phyloP scores from a whole-genome alignment of 37 sponge, comb jelly and placozoan species.

The Hexactinellida sp. region DNA sequence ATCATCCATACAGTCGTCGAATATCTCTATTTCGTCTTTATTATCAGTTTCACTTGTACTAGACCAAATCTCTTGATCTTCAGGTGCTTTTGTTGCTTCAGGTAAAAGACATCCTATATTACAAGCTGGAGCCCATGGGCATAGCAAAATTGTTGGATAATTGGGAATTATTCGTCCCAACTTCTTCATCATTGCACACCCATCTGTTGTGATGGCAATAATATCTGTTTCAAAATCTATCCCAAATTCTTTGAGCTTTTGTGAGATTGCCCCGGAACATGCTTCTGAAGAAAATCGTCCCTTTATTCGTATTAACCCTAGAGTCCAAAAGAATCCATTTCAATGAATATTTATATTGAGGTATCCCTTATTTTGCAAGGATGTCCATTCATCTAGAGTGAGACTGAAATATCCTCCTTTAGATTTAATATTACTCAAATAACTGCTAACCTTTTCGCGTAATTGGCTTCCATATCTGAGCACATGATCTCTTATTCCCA shows the following conservation, averaged over 20 bases:
- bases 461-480: too few relatives aligned
- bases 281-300: not conserved
- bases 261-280: too few relatives aligned
- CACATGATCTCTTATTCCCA: not conserved
- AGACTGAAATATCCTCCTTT: too few relatives aligned
- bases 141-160: not conserved
- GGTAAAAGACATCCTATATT: too few relatives aligned
- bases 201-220: not conserved
- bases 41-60: not conserved
- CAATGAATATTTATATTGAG: too few relatives aligned
- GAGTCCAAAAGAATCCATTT: not conserved
- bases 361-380: not conserved
- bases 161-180: not conserved
- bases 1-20: not conserved
- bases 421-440: too few relatives aligned
- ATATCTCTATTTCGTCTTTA: not conserved
- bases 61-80: not conserved
- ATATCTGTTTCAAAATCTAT: too few relatives aligned
- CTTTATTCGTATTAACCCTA: not conserved
- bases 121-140: too few relatives aligned
- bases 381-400: not conserved
- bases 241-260: too few relatives aligned
- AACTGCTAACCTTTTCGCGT: too few relatives aligned
- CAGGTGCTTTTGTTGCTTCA: too few relatives aligned
- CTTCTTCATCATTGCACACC: not conserved